These are phyloP conservation scores for Spea bombifrons DNA, from an alignment of 2,113 vertebrate species.

Conservation along the genomic window DNA sequence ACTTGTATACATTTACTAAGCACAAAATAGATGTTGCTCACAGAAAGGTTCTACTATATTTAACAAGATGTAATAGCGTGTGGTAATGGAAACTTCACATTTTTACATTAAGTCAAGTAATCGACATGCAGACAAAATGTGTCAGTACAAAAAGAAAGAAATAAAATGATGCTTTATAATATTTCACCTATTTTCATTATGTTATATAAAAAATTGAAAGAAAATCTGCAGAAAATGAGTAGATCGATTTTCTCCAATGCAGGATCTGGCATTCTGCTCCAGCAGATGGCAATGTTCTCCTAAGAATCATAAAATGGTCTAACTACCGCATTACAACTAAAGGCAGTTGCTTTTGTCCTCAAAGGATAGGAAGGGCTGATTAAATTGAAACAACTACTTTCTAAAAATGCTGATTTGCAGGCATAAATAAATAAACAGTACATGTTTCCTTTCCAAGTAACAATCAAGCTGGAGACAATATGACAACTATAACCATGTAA, in stretches of 20 bases:
- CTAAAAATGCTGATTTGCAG: slow-evolving; percentile 42
- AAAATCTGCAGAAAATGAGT: too few species aligned
- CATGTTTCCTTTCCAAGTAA: slow-evolving; percentile 27
- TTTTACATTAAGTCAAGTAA: too few species aligned
- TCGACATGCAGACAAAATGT: too few species aligned
- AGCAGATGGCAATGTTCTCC: slow-evolving; percentile 47
- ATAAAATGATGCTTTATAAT: too few species aligned
- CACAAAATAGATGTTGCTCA: too few species aligned
- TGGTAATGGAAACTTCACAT: too few species aligned
- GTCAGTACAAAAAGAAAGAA: too few species aligned
- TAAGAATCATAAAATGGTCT: slow-evolving; percentile 36
- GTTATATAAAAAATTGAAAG: too few species aligned
- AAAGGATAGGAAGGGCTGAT: slow-evolving; percentile 43
- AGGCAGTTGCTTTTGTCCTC: slow-evolving; percentile 43
- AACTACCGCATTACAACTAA: slow-evolving; percentile 38
- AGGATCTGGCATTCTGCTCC: not conserved
- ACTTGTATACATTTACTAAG: too few species aligned
- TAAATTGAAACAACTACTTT: slow-evolving; percentile 45
- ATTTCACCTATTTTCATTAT: too few species aligned
- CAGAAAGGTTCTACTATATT: too few species aligned
- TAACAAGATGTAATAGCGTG: too few species aligned
- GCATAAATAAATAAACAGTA: slow-evolving; percentile 46
- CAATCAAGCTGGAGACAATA: slow-evolving; percentile 32
- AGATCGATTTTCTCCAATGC: not conserved
- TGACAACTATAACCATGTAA: slow-evolving; percentile 29